Percentiles rank a stretch among this genome's conserved stretches.
Evolutionary conservation across 2,113 vertebrate genomes (phyloP).

Genomic region (Hydropotes inermis): DNA sequence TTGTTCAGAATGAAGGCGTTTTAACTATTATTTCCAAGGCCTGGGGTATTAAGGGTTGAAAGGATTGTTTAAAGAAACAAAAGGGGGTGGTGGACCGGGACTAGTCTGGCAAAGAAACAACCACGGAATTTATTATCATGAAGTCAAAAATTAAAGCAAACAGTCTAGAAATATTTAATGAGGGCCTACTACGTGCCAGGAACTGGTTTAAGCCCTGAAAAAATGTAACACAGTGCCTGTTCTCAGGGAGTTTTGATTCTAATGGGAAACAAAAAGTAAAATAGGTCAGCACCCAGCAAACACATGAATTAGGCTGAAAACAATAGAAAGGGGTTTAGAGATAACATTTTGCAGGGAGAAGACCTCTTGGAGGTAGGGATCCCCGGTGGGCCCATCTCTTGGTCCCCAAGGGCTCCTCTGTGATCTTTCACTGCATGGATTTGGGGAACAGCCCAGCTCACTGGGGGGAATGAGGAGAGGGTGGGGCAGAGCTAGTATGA

Average conservation of each 20-base stretch:
- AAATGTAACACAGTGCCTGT: background rate
- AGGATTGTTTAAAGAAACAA: background rate
- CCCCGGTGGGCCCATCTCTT: background rate
- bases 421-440: background rate
- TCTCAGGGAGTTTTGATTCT: background rate
- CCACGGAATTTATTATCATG: background rate
- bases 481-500: background rate
- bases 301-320: background rate
- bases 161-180: background rate
- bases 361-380: background rate
- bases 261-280: background rate
- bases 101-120: background rate
- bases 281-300: background rate
- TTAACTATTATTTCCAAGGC: background rate
- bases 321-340: background rate
- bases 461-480: background rate
- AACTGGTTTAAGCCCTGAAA: background rate
- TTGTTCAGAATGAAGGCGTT: constrained; percentile 19
- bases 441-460: background rate
- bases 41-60: background rate
- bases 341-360: background rate
- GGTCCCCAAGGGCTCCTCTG: background rate
- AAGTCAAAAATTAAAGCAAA: background rate
- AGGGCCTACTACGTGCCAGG: background rate
- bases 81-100: background rate